These are phyloP conservation scores for Dicycla oo DNA, from an alignment of 2,888 invertebrate species.

Conservation along the genomic window DNA sequence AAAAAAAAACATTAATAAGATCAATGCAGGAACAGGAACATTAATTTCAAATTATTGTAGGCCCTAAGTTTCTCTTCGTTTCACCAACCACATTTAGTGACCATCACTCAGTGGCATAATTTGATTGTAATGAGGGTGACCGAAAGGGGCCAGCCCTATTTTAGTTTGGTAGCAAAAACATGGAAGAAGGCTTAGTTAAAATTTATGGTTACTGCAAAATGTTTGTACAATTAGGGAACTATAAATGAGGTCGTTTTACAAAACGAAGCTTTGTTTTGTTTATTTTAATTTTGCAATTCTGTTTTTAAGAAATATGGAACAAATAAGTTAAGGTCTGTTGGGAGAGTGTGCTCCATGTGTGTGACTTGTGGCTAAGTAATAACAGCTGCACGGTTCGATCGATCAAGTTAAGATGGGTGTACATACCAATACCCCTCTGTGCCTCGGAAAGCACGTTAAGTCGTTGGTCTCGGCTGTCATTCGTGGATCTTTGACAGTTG, in stretches of 20 bases:
- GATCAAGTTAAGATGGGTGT: too few species aligned
- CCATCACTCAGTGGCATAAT: conserved; percentile 40
- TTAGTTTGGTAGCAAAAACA: conserved; percentile 54
- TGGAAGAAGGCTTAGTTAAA: conserved; percentile 39
- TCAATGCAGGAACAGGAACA: background rate
- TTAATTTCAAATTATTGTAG: background rate
- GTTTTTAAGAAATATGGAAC: conserved; percentile 1
- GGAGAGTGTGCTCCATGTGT: background rate
- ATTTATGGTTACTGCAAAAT: conserved; percentile 53
- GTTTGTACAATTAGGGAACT: conserved; percentile 48
- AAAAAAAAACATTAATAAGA: too few species aligned
- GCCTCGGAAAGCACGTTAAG: too few species aligned
- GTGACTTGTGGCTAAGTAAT: too few species aligned
- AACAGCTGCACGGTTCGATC: too few species aligned
- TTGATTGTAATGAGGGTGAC: conserved; percentile 59
- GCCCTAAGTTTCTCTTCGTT: background rate
- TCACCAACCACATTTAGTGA: conserved; percentile 20
- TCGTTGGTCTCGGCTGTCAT: too few species aligned
- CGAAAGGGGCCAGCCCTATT: conserved; percentile 28
- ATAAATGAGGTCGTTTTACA: conserved; percentile 38
- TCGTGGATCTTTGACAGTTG: too few species aligned
- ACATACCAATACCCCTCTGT: too few species aligned
- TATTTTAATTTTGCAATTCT: background rate
- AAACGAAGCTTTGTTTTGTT: conserved; percentile 37
- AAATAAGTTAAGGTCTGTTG: background rate